These are phyloP conservation scores for Frankliniella intonsa DNA, from an alignment of 2,888 invertebrate genomes.

Conservation along the genomic window DNA sequence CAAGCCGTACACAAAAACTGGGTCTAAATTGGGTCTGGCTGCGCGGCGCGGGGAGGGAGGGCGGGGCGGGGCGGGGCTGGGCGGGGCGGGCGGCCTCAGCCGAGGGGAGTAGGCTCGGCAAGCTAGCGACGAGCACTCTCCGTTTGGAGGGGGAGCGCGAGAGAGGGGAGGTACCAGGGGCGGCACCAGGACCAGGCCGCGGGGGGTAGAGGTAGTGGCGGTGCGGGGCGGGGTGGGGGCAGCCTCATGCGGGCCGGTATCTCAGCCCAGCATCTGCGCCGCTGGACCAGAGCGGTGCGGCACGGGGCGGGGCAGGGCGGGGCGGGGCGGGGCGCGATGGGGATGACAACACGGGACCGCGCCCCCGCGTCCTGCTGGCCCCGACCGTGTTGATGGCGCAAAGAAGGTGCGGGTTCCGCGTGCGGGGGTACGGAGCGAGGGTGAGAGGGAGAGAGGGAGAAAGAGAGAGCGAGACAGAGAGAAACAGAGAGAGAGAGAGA, in stretches of 20 bases:
- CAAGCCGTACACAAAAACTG: slow-evolving; percentile 22
- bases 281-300: not conserved
- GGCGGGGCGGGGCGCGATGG: not conserved
- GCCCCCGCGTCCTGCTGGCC: not conserved
- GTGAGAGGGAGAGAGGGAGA: not conserved
- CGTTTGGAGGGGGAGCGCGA: slow-evolving; percentile 1
- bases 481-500: not conserved
- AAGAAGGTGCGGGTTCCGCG: not conserved
- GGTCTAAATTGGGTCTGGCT: slow-evolving; percentile 26
- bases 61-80: not conserved
- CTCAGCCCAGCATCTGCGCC: too few species aligned
- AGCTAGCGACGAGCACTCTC: not conserved
- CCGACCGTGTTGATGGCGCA: slow-evolving; percentile 19
- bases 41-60: not conserved
- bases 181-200: not conserved
- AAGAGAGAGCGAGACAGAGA: not conserved
- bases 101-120: slow-evolving; percentile 15
- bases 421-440: not conserved
- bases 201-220: too few species aligned
- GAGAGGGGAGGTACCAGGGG: not conserved
- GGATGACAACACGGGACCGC: not conserved
- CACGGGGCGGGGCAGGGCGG: not conserved
- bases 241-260: not conserved
- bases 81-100: not conserved
- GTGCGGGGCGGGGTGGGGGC: too few species aligned